phyloP scores from a whole-genome alignment of 64 coral and sea anemone genomes.

The Acropora tenuis region DNA sequence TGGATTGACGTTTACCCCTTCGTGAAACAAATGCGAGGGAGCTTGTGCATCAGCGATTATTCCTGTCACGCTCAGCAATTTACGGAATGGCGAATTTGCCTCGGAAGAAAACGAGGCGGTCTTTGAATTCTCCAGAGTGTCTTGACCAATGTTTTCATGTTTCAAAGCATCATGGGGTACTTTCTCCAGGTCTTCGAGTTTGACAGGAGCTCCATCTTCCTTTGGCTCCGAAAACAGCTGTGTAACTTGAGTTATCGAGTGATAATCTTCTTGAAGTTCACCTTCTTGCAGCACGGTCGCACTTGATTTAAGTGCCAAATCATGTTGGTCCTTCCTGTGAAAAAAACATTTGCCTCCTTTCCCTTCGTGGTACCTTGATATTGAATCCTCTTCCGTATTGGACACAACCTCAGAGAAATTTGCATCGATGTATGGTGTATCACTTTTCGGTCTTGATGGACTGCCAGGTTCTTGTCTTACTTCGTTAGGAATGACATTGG shows the following conservation, averaged over 20 bases:
- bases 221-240: not conserved
- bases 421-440: not conserved
- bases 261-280: not conserved
- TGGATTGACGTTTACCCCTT: not conserved
- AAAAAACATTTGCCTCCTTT: too few relatives aligned
- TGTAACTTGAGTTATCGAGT: not conserved
- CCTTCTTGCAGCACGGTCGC: not conserved
- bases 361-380: too few relatives aligned
- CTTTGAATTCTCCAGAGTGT: not conserved
- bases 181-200: not conserved
- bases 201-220: not conserved
- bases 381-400: not conserved
- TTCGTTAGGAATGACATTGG: not conserved
- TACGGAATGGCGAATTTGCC: not conserved
- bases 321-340: not conserved
- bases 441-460: too few relatives aligned
- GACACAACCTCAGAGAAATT: not conserved
- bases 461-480: too few relatives aligned
- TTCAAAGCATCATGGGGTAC: not conserved
- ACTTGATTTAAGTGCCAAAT: not conserved
- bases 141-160: not conserved
- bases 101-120: not conserved
- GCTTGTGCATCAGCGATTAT: not conserved
- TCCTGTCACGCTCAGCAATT: not conserved
- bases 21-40: not conserved